phyloP scores from a whole-genome alignment of 2,797 vertebrate species.

The Enteromius afrohamiltoni region DNA sequence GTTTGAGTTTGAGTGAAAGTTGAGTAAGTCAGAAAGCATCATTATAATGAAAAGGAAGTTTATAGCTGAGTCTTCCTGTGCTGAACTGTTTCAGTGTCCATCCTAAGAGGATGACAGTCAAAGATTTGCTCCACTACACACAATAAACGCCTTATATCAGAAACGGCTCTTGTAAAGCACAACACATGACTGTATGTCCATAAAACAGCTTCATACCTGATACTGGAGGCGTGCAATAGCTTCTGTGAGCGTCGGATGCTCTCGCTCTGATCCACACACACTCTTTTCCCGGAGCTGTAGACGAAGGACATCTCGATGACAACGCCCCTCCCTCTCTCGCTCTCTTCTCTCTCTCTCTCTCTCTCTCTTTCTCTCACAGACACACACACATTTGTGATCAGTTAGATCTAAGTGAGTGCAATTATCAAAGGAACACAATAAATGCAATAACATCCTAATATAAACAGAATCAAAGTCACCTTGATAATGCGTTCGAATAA shows the following conservation, averaged over 20 bases:
- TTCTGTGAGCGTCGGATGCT: slow-evolving; percentile 1
- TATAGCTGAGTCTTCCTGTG: not conserved
- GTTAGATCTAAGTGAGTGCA: not conserved
- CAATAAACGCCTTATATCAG: not conserved
- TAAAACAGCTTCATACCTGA: slow-evolving; percentile 21
- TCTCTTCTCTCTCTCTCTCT: not conserved
- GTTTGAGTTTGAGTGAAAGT: not conserved
- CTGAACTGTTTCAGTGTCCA: not conserved
- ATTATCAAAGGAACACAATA: not conserved
- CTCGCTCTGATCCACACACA: slow-evolving; percentile 28
- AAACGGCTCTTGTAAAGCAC: not conserved
- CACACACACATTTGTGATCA: not conserved
- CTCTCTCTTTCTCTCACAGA: too few species aligned
- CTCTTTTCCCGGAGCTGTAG: slow-evolving; percentile 25
- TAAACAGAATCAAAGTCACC: not conserved
- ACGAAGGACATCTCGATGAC: slow-evolving; percentile 52
- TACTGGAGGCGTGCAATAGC: not conserved
- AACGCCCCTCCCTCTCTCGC: slow-evolving; percentile 35
- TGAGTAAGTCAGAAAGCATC: not conserved
- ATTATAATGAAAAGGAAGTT: not conserved
- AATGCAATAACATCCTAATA: not conserved
- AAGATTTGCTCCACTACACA: not conserved
- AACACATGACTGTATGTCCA: not conserved
- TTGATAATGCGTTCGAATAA: not conserved
- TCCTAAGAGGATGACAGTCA: slow-evolving; percentile 7